A percentile compares a stretch with the other conserved stretches of the same genome.
Conservation (phyloP, 2,888 invertebrate genomes). For the Phymatocera aterrima region DNA sequence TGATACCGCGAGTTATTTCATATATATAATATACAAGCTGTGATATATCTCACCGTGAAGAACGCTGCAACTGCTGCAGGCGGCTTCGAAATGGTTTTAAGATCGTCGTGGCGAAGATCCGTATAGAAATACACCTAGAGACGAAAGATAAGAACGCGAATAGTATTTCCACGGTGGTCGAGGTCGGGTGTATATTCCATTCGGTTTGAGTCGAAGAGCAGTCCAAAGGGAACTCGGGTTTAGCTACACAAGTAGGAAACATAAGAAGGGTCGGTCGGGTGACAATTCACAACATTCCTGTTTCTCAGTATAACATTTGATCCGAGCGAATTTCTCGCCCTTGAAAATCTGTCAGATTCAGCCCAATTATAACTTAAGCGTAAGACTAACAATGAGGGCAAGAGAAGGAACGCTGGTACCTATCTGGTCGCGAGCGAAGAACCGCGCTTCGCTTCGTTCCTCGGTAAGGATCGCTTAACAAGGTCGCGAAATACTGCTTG, state of each 20-base stretch:
- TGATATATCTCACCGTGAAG: slow-evolving; percentile 14
- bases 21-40: neutral
- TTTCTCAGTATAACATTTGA: neutral
- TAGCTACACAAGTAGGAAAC: neutral
- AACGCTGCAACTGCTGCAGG: neutral
- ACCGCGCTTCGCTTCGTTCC: neutral
- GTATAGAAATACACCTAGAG: neutral
- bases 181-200: neutral
- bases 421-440: too few relatives aligned
- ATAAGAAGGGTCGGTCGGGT: neutral
- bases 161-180: slow-evolving; percentile 33
- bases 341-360: slow-evolving; percentile 9
- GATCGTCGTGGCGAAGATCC: slow-evolving; percentile 5
- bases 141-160: slow-evolving; percentile 24
- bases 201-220: neutral
- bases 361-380: slow-evolving; percentile 10
- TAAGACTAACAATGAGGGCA: neutral
- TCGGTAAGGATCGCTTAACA: slow-evolving; percentile 37
- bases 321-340: neutral
- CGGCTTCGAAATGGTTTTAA: neutral
- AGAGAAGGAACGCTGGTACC: too few relatives aligned
- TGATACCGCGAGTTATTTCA: neutral
- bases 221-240: neutral
- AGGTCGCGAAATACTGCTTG: slow-evolving; percentile 26
- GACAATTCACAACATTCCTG: neutral